Evolutionary conservation across 2,113 vertebrate genomes (phyloP).

Genomic region (Columba livia): DNA sequence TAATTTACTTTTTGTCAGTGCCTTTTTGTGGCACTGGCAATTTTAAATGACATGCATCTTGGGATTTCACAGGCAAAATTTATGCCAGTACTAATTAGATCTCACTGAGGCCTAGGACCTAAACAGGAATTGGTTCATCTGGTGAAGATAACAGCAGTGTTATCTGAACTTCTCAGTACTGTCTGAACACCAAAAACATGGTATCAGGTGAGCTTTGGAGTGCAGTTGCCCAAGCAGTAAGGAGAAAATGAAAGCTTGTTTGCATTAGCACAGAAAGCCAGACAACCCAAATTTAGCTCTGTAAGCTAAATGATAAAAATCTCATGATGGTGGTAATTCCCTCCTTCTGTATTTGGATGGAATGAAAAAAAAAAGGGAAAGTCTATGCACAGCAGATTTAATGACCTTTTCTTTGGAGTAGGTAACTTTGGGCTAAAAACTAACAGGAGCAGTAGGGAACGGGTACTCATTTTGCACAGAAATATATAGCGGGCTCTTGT

Average conservation of each 20-base stretch:
- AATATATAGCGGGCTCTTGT: not conserved
- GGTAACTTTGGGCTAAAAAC: not conserved
- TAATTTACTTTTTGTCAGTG: conserved; percentile 36
- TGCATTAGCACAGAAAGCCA: not conserved
- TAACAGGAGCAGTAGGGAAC: not conserved
- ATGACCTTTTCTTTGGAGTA: not conserved
- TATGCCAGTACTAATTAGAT: not conserved
- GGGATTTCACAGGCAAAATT: conserved; percentile 6
- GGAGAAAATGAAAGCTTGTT: not conserved
- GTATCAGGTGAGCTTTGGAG: not conserved
- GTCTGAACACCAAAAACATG: not conserved
- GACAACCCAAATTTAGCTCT: not conserved
- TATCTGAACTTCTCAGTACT: not conserved
- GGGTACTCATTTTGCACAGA: not conserved
- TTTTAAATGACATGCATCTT: not conserved
- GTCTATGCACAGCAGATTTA: not conserved
- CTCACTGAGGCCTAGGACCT: not conserved
- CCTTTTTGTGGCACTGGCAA: conserved; percentile 27
- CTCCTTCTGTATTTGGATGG: not conserved
- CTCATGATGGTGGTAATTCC: not conserved
- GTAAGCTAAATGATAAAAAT: not conserved
- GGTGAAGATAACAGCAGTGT: not conserved
- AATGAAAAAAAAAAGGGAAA: not conserved
- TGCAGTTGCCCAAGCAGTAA: not conserved
- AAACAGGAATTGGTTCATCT: not conserved